A percentile compares a stretch with the other conserved stretches of the same genome.
Conservation (phyloP, 2,797 vertebrate genomes). For the Neomorphus geoffroyi region DNA sequence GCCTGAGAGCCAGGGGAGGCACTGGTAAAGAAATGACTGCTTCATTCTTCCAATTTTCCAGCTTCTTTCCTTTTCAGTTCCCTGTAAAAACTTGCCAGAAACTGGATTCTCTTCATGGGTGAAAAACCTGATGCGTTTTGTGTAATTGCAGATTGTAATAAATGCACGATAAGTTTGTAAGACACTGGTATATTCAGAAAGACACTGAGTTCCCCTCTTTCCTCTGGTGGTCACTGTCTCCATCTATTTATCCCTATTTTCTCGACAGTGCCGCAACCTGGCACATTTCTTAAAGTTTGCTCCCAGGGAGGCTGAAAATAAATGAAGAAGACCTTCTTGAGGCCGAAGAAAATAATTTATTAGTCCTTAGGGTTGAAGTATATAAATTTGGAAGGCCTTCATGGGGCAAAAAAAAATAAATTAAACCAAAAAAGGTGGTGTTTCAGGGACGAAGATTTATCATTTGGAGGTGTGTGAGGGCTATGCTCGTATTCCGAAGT, state of each 20-base stretch:
- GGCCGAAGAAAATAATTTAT: constrained; percentile 73
- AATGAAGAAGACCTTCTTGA: constrained; percentile 72
- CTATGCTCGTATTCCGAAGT: constrained; percentile 29
- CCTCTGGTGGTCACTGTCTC: neutral
- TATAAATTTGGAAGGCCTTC: constrained; percentile 71
- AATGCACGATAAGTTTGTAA: neutral
- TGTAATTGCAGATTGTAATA: neutral
- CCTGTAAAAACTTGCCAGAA: neutral
- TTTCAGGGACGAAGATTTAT: constrained; percentile 76
- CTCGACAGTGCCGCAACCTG: neutral
- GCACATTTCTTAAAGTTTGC: constrained; percentile 21
- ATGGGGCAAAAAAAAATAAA: constrained; percentile 73
- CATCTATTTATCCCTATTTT: neutral
- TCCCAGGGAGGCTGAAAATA: constrained; percentile 65
- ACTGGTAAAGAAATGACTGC: neutral
- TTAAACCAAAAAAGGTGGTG: constrained; percentile 73
- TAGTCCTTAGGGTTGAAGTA: constrained; percentile 56
- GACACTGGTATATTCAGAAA: neutral
- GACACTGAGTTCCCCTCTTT: neutral
- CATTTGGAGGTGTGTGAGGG: constrained; percentile 52
- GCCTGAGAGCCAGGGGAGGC: neutral
- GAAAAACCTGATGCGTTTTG: neutral
- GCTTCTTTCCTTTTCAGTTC: neutral
- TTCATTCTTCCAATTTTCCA: neutral
- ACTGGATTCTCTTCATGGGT: neutral